Evolutionary conservation across 1,140 invertebrate species (phyloP).

Genomic region (Mya arenaria): DNA sequence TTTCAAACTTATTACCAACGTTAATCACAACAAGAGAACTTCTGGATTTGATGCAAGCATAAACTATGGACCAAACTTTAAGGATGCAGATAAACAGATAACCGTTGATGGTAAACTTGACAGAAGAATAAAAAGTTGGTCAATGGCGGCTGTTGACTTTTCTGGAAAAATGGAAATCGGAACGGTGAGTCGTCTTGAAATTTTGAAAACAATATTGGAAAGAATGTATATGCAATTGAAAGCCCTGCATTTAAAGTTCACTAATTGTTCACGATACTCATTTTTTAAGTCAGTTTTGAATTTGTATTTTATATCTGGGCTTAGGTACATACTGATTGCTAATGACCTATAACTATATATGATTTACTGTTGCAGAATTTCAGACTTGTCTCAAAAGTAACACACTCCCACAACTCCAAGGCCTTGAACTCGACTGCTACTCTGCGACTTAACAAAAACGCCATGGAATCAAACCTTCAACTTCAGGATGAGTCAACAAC

Average conservation of each 20-base stretch:
- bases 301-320: too few relatives aligned
- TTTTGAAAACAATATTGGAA: constrained; percentile 1
- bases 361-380: constrained; percentile 59
- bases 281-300: too few relatives aligned
- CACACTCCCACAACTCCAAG: constrained; percentile 48
- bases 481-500: constrained; percentile 43
- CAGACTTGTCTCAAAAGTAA: constrained; percentile 42
- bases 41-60: constrained; percentile 44
- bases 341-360: too few relatives aligned
- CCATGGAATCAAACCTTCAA: constrained; percentile 8
- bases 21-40: constrained; percentile 52
- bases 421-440: constrained; percentile 45
- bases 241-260: too few relatives aligned
- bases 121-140: constrained; percentile 34
- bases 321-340: too few relatives aligned
- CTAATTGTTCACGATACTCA: too few relatives aligned
- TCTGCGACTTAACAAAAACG: constrained; percentile 34
- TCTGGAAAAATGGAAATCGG: constrained; percentile 1
- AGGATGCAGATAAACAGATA: constrained; percentile 49
- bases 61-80: constrained; percentile 55
- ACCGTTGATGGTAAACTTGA: constrained; percentile 17
- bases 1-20: constrained; percentile 30
- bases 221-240: background rate
- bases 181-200: background rate
- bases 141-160: background rate